Evolutionary conservation across 2,113 vertebrate genomes (phyloP), one percentile per base, ranked within the genome.

Genomic region (Galemys pyrenaicus): DNA sequence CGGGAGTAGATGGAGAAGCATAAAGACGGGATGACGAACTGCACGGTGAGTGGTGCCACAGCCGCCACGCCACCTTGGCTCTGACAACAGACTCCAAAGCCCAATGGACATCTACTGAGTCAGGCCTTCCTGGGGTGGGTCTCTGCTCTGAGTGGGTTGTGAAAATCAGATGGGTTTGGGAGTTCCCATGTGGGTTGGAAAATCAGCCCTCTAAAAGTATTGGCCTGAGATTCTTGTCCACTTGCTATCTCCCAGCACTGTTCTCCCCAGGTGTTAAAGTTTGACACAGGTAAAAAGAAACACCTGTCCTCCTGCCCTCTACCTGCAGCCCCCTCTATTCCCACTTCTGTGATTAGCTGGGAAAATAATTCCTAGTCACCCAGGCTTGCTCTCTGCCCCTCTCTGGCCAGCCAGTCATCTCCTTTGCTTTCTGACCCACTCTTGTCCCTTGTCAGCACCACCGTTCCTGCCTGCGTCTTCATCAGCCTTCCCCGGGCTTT

Each of bases 1-100:
- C 75, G 74, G 12, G 93, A 51, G 37, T 65, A n/a, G 64, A 51
- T 65, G 78, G 68, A 78, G 70, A 74, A 67, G 37, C 30, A 46
- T 83, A 49, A 90, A 81, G 56, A 46, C 46, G 79, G 78, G 44
- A 91, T 87, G 70, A 54, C 22, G 30, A 81, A 77, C 26, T 91
- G 82, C 82, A 54, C 2, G 71, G 17, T 67, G 87, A 94, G 58
- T 2, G 10, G 58, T 60, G 58, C 26, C 58, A 60, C 24, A 8
- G 26, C 6, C 58, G 8, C 2, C 15, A 16, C 49, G 16, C 15
- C 7, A 11, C 9, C 20, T 9, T 85, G 58, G 35, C 82, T 91
- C 54, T 67, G 39, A 62, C 16, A 28, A 2, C 37, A 24, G 7
- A 32, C 90, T 91, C 30, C 79, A 51, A 19, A 44, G n/a, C 32